These are phyloP conservation scores for Drosophila kanapiae DNA, from an alignment of 1,140 invertebrate species.

Conservation along the genomic window DNA sequence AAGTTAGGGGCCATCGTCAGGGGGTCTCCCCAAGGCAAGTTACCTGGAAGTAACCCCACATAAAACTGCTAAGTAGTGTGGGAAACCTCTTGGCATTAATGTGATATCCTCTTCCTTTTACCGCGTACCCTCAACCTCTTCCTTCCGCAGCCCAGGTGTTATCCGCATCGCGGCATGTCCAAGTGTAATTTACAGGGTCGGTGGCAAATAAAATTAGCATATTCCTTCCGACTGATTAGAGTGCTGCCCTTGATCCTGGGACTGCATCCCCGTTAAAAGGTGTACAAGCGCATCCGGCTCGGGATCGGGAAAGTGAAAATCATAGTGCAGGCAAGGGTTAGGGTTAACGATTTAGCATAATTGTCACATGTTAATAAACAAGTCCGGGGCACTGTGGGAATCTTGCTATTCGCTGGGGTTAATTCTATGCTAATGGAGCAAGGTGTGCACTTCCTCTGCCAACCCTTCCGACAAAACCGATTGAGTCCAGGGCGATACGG, in stretches of 20 bases:
- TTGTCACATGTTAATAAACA: slow-evolving; percentile 79
- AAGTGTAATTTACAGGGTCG: slow-evolving; percentile 62
- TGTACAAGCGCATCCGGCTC: slow-evolving; percentile 52
- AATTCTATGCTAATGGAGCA: slow-evolving; percentile 78
- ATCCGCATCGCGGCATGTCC: slow-evolving; percentile 53
- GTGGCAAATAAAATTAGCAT: slow-evolving; percentile 61
- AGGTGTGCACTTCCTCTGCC: slow-evolving; percentile 73
- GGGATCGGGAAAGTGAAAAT: slow-evolving; percentile 44
- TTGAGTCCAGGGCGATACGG: background rate
- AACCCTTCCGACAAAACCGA: slow-evolving; percentile 37
- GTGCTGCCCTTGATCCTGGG: slow-evolving; percentile 48
- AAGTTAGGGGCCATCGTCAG: background rate
- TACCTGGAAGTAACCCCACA: slow-evolving; percentile 5
- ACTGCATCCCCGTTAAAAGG: slow-evolving; percentile 19
- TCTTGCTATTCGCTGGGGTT: slow-evolving; percentile 34
- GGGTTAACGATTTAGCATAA: slow-evolving; percentile 64
- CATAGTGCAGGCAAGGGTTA: slow-evolving; percentile 30
- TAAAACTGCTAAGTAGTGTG: slow-evolving; percentile 53
- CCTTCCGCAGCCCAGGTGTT: slow-evolving; percentile 69
- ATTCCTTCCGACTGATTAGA: slow-evolving; percentile 35
- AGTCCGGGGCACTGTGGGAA: slow-evolving; percentile 64
- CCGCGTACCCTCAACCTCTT: slow-evolving; percentile 17
- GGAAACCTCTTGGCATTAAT: slow-evolving; percentile 43
- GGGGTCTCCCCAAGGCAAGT: background rate
- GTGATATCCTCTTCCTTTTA: slow-evolving; percentile 12